Evolutionary conservation across 2,113 vertebrate genomes (phyloP), one percentile per base, ranked within the genome.

Genomic region (Lycaon pictus): DNA sequence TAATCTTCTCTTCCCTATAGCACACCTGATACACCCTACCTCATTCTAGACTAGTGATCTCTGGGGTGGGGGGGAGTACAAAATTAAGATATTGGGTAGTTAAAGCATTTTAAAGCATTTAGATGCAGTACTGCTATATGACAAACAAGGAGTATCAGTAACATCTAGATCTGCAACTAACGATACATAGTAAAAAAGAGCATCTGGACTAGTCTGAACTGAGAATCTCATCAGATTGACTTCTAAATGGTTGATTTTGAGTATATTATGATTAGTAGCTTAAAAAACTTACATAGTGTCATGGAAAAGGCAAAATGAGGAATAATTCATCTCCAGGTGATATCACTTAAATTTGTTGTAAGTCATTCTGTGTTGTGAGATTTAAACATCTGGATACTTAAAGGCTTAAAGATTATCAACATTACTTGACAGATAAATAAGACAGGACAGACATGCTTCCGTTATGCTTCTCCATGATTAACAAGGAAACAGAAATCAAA

Each of bases 341-440:
- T 76, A 81, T 17, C 80, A 87, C 77, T 97, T 89, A 96, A 79
- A 86, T 96, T 92, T 96, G 86, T 29, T 69, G 5, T 85, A 86
- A 94, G 71, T 48, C 93, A 92, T 43, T 84, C 53, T 88, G 69
- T 48, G 25, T 53, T 67, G 65, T 94, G 76, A 94, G 71, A 97
- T 85, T 96, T 96, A 97, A 98, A 97, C 88, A 98, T 97, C 63
- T 98, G 93, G 88, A 96, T 98, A 98, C 99, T 99, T 99, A 98
- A 99, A 99, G 99, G 98, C 98, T 99, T 99, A 99, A 97, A 98
- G 96, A 98, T 98, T 98, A 98, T 98, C 97, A 97, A 74, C 93
- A 96, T 95, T 5, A 19, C 92, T 96, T 97, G 97, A 96, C 97
- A 98, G 95, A 98, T 97, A 97, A 97, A 96, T 85, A 89, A 97